Evolutionary conservation across 2,113 vertebrate genomes (phyloP).

Genomic region (Protomyctophum bolini): DNA sequence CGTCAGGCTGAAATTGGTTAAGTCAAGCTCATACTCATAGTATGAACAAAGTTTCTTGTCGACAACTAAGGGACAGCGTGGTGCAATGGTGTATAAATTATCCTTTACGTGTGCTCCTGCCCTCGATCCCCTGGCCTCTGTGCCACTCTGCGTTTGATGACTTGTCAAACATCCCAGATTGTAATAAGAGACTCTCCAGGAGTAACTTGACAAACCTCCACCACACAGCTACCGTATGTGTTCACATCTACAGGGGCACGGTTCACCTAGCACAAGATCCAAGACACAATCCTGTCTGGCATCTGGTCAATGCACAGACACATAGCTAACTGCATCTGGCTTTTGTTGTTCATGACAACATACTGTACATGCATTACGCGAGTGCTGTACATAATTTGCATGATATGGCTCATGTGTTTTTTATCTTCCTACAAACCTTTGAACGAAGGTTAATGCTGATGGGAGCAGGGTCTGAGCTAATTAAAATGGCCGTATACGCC

Average conservation of each 20-base stretch:
- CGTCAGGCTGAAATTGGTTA: too few relatives aligned
- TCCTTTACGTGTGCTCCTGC: conserved; percentile 10
- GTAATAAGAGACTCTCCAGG: conserved; percentile 21
- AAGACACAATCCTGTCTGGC: conserved; percentile 9
- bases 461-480: not conserved
- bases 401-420: not conserved
- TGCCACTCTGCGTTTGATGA: not conserved
- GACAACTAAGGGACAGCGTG: too few relatives aligned
- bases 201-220: conserved; percentile 24
- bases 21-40: too few relatives aligned
- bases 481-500: conserved; percentile 13
- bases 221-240: conserved; percentile 23
- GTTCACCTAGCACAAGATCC: conserved; percentile 23
- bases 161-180: conserved; percentile 19
- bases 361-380: not conserved
- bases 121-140: conserved; percentile 13
- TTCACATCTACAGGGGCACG: conserved; percentile 7
- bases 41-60: too few relatives aligned
- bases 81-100: too few relatives aligned
- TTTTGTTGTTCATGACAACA: not conserved
- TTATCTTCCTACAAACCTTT: conserved; percentile 1
- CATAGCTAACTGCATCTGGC: conserved; percentile 13
- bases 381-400: not conserved
- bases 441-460: conserved; percentile 1
- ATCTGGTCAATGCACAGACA: conserved; percentile 9